These are phyloP conservation scores for Xenotilapia leptura DNA, from an alignment of 2,113 vertebrate genomes.

Conservation along the genomic window DNA sequence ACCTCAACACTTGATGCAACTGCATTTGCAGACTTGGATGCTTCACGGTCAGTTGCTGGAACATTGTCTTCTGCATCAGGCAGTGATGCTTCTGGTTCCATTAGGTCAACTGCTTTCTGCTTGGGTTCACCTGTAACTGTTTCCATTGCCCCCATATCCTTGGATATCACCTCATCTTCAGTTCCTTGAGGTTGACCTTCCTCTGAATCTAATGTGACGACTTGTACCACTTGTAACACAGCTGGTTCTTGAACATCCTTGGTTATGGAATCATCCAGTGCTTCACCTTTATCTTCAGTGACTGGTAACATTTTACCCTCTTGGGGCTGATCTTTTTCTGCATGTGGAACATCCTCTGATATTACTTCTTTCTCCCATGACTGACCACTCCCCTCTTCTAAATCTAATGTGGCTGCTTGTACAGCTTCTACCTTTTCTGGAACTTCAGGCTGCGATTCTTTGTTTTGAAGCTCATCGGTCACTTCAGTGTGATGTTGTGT, in stretches of 20 bases:
- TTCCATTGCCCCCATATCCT: not conserved
- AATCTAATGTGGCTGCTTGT: not conserved
- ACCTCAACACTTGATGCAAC: not conserved
- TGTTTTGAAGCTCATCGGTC: not conserved
- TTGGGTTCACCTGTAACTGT: not conserved
- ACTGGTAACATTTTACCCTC: not conserved
- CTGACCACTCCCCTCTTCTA: not conserved
- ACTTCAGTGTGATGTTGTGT: not conserved
- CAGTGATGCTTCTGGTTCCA: not conserved
- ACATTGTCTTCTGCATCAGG: not conserved
- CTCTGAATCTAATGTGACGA: not conserved
- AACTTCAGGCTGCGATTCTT: not conserved
- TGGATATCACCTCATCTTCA: not conserved
- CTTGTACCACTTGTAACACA: not conserved
- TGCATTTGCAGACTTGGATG: not conserved
- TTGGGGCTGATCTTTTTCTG: not conserved
- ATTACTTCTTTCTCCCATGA: not conserved
- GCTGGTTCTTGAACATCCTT: not conserved
- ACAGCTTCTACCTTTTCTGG: not conserved
- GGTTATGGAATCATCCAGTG: not conserved
- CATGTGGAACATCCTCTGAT: not conserved
- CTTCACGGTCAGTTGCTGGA: not conserved
- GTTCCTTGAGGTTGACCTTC: not conserved
- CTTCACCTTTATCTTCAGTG: not conserved
- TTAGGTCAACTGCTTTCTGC: not conserved